A percentile compares a stretch with the other conserved stretches of the same genome.
phyloP scores from a whole-genome alignment of 2,797 vertebrate species.

The Sebastes iracundus region DNA sequence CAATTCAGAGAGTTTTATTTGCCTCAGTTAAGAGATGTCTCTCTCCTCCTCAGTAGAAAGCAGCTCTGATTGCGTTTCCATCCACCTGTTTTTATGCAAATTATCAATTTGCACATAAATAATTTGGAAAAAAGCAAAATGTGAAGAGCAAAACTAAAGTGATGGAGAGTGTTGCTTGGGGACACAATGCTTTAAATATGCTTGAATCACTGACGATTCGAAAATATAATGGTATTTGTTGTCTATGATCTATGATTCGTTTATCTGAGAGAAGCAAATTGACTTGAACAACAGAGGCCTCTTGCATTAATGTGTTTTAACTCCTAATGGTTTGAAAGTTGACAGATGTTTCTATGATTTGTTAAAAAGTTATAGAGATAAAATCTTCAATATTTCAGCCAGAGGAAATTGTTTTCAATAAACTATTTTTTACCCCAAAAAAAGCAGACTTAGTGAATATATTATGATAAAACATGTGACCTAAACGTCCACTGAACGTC shows the following conservation, averaged over 20 bases:
- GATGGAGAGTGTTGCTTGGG: constrained; percentile 39
- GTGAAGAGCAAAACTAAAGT: constrained; percentile 6
- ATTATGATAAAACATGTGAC: too few species aligned
- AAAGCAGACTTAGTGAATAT: too few species aligned
- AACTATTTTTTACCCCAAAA: constrained; percentile 93
- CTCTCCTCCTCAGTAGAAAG: background rate
- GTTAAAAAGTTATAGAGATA: constrained; percentile 87
- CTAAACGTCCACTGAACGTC: background rate
- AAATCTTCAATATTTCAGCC: constrained; percentile 90
- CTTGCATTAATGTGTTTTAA: constrained; percentile 92
- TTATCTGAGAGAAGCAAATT: constrained; percentile 84
- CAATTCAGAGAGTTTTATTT: background rate
- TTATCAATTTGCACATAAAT: background rate
- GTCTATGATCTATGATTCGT: constrained; percentile 85
- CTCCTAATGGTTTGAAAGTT: constrained; percentile 93
- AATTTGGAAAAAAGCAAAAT: background rate
- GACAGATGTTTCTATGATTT: constrained; percentile 93
- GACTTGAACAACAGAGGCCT: constrained; percentile 85
- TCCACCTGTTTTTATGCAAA: background rate
- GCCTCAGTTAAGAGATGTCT: background rate
- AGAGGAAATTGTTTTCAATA: constrained; percentile 99
- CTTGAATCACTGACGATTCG: constrained; percentile 85
- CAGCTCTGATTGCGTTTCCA: background rate
- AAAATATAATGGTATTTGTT: constrained; percentile 87
- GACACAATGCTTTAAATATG: constrained; percentile 92